Evolutionary conservation across 2,888 invertebrate genomes (phyloP).

Genomic region (Campoletis raptor): DNA sequence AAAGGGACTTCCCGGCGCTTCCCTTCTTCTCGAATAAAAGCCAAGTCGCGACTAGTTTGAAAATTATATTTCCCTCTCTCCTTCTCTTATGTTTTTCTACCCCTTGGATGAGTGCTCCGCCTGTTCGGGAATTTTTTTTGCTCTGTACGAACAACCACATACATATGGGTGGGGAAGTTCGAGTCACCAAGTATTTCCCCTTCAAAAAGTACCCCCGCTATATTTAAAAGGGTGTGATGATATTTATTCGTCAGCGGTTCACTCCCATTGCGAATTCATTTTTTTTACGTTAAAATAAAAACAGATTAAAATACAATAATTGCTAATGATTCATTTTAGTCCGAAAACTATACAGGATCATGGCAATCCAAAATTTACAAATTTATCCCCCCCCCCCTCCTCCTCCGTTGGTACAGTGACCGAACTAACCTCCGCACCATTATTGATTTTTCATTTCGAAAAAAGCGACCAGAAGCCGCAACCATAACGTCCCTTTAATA

Average conservation of each 20-base stretch:
- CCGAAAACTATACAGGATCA: not conserved
- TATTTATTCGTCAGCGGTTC: conserved; percentile 15
- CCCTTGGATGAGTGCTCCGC: conserved; percentile 57
- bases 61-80: conserved; percentile 18
- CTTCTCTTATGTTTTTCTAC: conserved; percentile 32
- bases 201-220: not conserved
- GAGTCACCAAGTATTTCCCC: not conserved
- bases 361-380: not conserved
- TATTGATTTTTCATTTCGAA: too few species aligned
- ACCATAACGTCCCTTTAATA: not conserved
- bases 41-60: conserved; percentile 33
- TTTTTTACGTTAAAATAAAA: not conserved
- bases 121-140: conserved; percentile 37
- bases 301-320: not conserved
- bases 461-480: not conserved
- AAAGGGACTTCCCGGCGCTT: conserved; percentile 6
- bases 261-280: not conserved
- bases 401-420: too few species aligned
- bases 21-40: conserved; percentile 16
- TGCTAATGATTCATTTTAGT: not conserved
- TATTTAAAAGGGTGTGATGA: conserved; percentile 35
- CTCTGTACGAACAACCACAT: conserved; percentile 30
- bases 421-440: too few species aligned
- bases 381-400: too few species aligned
- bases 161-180: conserved; percentile 36